Evolutionary conservation across 1,140 invertebrate genomes (phyloP).

Genomic region (Rhagoletis pomonella): DNA sequence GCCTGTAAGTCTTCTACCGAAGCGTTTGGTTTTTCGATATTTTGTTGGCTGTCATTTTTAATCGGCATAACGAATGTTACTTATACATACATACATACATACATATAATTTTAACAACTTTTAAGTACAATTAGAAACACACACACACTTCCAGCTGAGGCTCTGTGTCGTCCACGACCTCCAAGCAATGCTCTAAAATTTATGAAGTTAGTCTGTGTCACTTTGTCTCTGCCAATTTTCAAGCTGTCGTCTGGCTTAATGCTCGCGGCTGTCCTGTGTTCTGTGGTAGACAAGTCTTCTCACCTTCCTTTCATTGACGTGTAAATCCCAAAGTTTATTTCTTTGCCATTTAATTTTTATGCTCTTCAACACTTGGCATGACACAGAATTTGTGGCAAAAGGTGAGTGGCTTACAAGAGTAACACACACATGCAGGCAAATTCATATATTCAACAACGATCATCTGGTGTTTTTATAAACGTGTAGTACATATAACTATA

Average conservation of each 20-base stretch:
- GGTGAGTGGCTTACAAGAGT: background rate
- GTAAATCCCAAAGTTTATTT: background rate
- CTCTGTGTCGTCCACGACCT: background rate
- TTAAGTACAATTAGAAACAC: background rate
- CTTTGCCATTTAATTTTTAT: conserved; percentile 8
- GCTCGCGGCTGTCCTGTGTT: no score
- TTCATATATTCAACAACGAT: no score
- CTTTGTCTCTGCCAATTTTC: background rate
- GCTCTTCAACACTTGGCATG: conserved; percentile 8
- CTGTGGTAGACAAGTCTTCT: background rate
- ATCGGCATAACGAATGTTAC: conserved; percentile 43
- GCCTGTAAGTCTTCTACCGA: background rate
- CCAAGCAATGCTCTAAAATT: background rate
- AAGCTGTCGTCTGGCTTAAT: background rate
- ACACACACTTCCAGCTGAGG: background rate
- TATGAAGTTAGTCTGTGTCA: no score
- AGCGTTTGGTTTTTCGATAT: background rate
- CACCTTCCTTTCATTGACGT: background rate
- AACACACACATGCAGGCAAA: background rate
- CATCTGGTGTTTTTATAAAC: no score
- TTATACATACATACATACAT: no score
- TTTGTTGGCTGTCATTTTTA: conserved; percentile 23
- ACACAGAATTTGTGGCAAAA: conserved; percentile 40
- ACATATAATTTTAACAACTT: background rate
- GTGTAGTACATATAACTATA: no score